Base-by-base conservation (phyloP, 2,888 invertebrate species). In the Chymomyza caudatula region DNA sequence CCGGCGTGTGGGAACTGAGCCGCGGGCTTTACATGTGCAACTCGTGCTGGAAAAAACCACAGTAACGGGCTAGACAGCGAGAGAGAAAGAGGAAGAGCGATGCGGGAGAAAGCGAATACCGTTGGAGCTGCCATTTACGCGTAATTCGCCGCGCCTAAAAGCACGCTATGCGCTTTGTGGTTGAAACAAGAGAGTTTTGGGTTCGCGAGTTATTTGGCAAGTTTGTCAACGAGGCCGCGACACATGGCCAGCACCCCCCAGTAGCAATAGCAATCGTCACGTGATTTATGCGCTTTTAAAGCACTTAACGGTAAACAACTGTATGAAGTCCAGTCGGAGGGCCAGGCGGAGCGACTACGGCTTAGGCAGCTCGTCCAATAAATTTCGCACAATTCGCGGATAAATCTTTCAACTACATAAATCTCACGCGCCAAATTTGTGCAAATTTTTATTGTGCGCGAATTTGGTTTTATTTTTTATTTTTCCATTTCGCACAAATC, bases 391-490 rank as follows among this genome's bases (percentile, higher is more conserved):
- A 60, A 60, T 60, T 60, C 74, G 78, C 78, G 62, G 69, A 86
- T 88, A 88, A 88, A 88, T 88, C 88, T 87, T 88, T 85, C 79
- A 84, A 85, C 89, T 87, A 88, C 89, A 88, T 89, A 88, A 88
- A 88, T 88, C 87, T 88, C 86, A 74, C 79, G 82, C 77, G 73
- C 86, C 77, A 74, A 80, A 78, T 86, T 86, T 75, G 85, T 75
- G 73, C 75, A 63, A 59, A 65, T 43, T 62, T 63, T 73, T 71
- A 52, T 63, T 59, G 53, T 49, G 29, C 47, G 29, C 53, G 23
- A n/a, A 8, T 23, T 43, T 15, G 23, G 19, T 54, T 44, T 66
- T 67, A 66, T 69, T 58, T 64, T 11, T 55, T 20, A 44, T 65
- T 64, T 66, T 63, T 70, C 64, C 65, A 68, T 67, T 72, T 80